Conservation (phyloP, 2,797 vertebrate genomes). For the Parauchenoglanis punctatus region DNA sequence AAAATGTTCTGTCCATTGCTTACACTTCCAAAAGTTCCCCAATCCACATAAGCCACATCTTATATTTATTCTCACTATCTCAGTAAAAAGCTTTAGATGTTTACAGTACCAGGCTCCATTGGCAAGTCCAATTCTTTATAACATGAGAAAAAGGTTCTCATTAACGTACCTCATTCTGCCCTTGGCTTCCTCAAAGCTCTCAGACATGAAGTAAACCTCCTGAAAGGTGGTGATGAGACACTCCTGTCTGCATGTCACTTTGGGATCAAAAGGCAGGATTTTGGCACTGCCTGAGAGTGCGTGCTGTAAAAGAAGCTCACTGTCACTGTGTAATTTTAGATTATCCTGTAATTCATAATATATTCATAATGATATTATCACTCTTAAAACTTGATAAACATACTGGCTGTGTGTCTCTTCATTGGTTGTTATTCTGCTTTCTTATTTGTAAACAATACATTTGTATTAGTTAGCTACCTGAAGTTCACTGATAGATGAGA, state of each 20-base stretch:
- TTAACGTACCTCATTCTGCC: conserved; percentile 82
- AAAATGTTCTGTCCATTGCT: background rate
- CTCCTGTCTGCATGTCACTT: conserved; percentile 81
- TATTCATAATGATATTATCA: background rate
- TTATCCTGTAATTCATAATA: background rate
- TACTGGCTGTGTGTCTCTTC: background rate
- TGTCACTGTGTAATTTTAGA: background rate
- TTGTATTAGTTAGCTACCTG: conserved; percentile 65
- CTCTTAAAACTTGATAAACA: background rate
- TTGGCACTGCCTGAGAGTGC: conserved; percentile 79
- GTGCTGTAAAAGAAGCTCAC: conserved; percentile 68
- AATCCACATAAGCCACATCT: background rate
- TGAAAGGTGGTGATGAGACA: conserved; percentile 88
- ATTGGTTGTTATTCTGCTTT: background rate
- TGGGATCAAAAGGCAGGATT: conserved; percentile 83
- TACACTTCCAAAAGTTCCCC: too few relatives aligned
- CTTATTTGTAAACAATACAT: background rate
- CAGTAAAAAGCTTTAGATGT: background rate
- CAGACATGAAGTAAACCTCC: conserved; percentile 85
- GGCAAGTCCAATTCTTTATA: background rate
- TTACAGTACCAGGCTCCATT: background rate
- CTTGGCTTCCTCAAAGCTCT: conserved; percentile 88
- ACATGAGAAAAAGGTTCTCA: background rate
- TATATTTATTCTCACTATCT: background rate
- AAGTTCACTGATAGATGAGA: conserved; percentile 96